These are phyloP conservation scores for Anoplius nigerrimus DNA, from an alignment of 2,888 invertebrate genomes.

Conservation along the genomic window DNA sequence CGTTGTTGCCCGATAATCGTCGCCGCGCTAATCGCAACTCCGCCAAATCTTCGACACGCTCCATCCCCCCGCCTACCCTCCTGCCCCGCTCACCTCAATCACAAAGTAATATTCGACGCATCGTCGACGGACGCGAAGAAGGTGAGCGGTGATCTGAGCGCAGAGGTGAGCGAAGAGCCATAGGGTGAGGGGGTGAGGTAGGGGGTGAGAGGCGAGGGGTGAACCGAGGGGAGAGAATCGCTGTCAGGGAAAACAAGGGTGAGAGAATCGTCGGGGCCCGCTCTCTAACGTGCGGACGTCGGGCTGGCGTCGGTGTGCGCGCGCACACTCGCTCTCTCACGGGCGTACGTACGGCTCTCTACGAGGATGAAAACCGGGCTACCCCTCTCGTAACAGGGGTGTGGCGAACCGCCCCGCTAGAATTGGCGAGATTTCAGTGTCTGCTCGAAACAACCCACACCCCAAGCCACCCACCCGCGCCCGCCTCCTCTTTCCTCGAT, in stretches of 20 bases:
- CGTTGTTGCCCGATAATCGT: slow-evolving; percentile 7
- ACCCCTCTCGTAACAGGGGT: slow-evolving; percentile 54
- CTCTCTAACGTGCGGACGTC: neutral
- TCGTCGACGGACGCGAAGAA: neutral
- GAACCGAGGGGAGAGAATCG: slow-evolving; percentile 16
- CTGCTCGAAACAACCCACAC: slow-evolving; percentile 59
- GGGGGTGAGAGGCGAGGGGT: neutral
- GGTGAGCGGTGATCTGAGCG: neutral
- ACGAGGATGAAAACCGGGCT: slow-evolving; percentile 37
- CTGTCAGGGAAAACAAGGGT: slow-evolving; percentile 26
- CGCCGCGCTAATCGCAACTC: too few relatives aligned
- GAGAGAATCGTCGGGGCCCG: slow-evolving; percentile 33
- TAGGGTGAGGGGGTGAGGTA: slow-evolving; percentile 1
- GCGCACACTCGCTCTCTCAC: neutral
- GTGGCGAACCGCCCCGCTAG: slow-evolving; percentile 69
- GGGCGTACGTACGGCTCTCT: neutral
- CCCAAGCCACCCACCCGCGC: slow-evolving; percentile 25
- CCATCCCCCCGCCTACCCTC: too few relatives aligned
- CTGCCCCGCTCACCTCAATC: slow-evolving; percentile 6
- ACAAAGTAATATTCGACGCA: slow-evolving; percentile 11
- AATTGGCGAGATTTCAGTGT: slow-evolving; percentile 75
- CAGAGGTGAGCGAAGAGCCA: too few relatives aligned
- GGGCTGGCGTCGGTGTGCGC: too few relatives aligned
- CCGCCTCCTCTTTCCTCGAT: slow-evolving; percentile 41
- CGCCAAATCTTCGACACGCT: too few relatives aligned